Evolutionary conservation across 1,140 invertebrate species (phyloP), one percentile per base, ranked within the genome.

Genomic region (Centruroides sculpturatus): DNA sequence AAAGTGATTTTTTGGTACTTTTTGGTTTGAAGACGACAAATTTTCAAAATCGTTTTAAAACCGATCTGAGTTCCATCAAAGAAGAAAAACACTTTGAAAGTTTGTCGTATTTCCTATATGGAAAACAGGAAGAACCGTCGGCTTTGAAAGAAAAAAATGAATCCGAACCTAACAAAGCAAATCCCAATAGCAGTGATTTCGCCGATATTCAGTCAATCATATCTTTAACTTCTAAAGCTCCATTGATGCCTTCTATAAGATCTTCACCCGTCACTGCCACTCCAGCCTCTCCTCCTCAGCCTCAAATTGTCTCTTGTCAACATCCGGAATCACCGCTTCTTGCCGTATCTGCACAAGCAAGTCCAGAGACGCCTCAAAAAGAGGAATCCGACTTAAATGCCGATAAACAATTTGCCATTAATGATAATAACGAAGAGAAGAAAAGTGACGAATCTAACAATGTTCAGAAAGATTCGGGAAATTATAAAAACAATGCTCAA

Each of bases 141-240:
- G 1, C 55, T 8, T 34, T 3, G 11, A 7, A 52, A 12, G 50
- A 50, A 10, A 47, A 4, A 47, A 9, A 9, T 3, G 5, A 41
- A 41, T 8, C 8, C 5, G 41, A 41, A 41, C 5, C 41, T 8
- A 23, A 23, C 2, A 41, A 41, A 41, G 5, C 8, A 6, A 41
- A 41, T 8, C 5, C 41, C 41, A 8, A 5, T 8, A 41, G 11
- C 8, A 36, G 36, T 35, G 69, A 90, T 67, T 72, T 89, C 50
- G 86, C 87, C 9, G 86, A 89, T 65, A 89, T 90, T 41, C 83
- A 85, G 66, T 86, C 85, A 5, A 89, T 89, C 56, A 76, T 89
- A 34, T 83, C 83, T 1, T 82, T 87, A 47, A 85, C 85, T 7
- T 82, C 83, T 48, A 77, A 81, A 46, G 76, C 80, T 2, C 78